A percentile compares a stretch with the other conserved stretches of the same genome.
phyloP scores from a whole-genome alignment of 2,797 vertebrate species.

The Arremon brunneinucha region DNA sequence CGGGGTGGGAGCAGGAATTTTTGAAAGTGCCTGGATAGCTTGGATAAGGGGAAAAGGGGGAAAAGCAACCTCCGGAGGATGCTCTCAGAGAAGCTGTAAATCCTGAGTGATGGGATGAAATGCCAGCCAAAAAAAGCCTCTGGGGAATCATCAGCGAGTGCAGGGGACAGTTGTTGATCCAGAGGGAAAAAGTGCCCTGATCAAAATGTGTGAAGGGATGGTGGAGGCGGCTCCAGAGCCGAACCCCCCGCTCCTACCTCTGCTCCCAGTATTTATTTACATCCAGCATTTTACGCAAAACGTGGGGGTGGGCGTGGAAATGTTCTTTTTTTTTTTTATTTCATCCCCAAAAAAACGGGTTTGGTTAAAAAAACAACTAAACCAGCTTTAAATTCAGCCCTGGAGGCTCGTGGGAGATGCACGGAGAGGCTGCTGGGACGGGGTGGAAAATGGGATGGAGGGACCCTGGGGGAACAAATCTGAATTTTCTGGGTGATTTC shows the following conservation, averaged over 20 bases:
- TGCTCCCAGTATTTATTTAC: neutral
- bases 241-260: neutral
- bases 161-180: neutral
- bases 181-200: neutral
- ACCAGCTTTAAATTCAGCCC: neutral
- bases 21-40: neutral
- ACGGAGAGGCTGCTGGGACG: fast-evolving
- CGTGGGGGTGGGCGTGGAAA: neutral
- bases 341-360: neutral
- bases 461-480: neutral
- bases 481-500: neutral
- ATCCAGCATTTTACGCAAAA: neutral
- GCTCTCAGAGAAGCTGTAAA: neutral
- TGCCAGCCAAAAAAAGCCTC: neutral
- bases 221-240: neutral
- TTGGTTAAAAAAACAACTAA: neutral
- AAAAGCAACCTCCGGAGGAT: neutral
- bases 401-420: neutral
- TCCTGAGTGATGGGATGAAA: neutral
- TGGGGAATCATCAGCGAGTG: fast-evolving
- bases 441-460: neutral
- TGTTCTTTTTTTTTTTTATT: neutral
- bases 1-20: neutral
- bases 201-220: neutral
- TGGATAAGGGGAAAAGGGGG: neutral